These are phyloP conservation scores for Myrmecobius fasciatus DNA, from an alignment of 2,113 vertebrate genomes.

Conservation along the genomic window DNA sequence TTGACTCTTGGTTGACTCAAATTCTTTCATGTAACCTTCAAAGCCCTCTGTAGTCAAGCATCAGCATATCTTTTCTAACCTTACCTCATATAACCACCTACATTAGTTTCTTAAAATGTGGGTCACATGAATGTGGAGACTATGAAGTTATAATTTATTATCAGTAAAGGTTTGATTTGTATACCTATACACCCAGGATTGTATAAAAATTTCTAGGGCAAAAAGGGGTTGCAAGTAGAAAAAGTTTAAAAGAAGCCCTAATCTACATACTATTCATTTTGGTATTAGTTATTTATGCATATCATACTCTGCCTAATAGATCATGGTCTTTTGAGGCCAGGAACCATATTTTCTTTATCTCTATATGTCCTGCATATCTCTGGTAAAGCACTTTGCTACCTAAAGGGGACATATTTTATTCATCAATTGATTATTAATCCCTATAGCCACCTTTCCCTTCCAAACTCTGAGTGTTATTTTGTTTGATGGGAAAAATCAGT, in stretches of 20 bases:
- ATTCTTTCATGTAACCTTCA: neutral
- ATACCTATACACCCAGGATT: too few species aligned
- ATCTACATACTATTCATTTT: neutral
- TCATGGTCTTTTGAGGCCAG: neutral
- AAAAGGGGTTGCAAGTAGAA: too few species aligned
- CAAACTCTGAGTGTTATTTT: neutral
- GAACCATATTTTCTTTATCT: neutral
- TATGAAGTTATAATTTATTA: too few species aligned
- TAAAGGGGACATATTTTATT: neutral
- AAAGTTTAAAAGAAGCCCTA: too few species aligned
- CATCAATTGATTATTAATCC: neutral
- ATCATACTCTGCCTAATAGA: neutral
- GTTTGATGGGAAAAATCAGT: neutral
- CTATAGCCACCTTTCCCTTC: neutral
- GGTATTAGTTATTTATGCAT: neutral
- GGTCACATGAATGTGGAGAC: too few species aligned
- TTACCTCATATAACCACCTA: neutral
- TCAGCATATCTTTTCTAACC: neutral
- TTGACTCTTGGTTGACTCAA: neutral
- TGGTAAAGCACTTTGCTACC: neutral
- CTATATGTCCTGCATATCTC: neutral
- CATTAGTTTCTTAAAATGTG: too few species aligned
- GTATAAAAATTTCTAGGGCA: too few species aligned
- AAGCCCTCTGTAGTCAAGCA: neutral
- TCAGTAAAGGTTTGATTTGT: too few species aligned